Base-by-base conservation (phyloP, 1,140 invertebrate species). In the Hestina assimilis region DNA sequence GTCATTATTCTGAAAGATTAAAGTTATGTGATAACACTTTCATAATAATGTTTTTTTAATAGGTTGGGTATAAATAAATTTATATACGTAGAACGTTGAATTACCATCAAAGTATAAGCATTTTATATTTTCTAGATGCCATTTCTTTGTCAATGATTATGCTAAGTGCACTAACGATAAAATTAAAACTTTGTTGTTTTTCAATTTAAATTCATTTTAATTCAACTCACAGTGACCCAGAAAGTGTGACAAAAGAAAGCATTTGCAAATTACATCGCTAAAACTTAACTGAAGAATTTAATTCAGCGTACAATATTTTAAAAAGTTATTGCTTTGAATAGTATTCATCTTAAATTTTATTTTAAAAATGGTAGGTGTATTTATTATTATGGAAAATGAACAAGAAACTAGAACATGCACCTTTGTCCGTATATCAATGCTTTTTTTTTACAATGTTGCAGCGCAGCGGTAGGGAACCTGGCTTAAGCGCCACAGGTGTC, bases 231-330 rank as follows among this genome's bases (percentile, higher is more conserved):
- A n/a, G 33, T 50, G 47, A 50, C 47, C 47, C 33, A 50, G 31
- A 48, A 48, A 48, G 8, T 47, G 19, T 35, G 31, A 48, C 31
- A 48, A 38, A 48, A 48, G 46, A 48, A 35, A 48, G 31, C 31
- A 48, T 48, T 48, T 48, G 46, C 46, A 48, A 48, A 48, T 48
- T 48, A 48, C 46, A 31, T 31, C 31, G 46, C 31, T 48, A 48
- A 15, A 48, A 48, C 46, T 48, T 48, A 48, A 48, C 28, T 48
- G 31, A 48, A 48, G 46, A 48, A 48, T 48, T 48, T 48, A 48
- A 38, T 48, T 48, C 29, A 35, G 31, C 31, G 31, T 35, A 35
- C 15, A 31, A 17, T 31, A 19, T 48, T 48, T 48, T 15, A 48
- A 48, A 48, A 29, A 38, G 31, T 38, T 35, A 15, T 35, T 35